Base-by-base conservation (phyloP, 1,140 invertebrate species). In the Berghia stephanieae region DNA sequence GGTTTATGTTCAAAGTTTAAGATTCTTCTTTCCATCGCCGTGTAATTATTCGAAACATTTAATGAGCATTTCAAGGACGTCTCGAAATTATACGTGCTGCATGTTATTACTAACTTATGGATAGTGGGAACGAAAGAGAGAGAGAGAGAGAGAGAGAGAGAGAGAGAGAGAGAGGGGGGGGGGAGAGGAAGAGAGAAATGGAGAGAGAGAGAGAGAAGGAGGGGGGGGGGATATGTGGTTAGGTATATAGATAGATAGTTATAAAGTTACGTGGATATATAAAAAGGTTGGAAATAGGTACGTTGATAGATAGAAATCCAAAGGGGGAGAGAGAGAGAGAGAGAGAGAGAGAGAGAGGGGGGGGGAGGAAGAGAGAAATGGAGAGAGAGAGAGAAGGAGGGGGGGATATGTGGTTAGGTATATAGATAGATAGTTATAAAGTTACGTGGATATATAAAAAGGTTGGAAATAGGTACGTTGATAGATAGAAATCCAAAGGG, bases 291-390 rank as follows among this genome's bases (percentile, higher is more conserved):
- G 60, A 66, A 0, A 27, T 13, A 27, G 60, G 40, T 13, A 27
- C 10, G 40, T 13, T 16, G 60, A 66, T 31, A 66, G 24, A 66
- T 4, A 66, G n/a, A 6, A 38, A 66, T 10, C 10, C 8, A 27
- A 38, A 66, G 21, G 27, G 40, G n/a, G 40, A 38, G 40, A 8
- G 60, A 66, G n/a, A 66, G 60, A 66, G n/a, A 6, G 60, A 13
- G 60, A 27, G n/a, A 66, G 60, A 66, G 60, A 27, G 60, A 66
- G 60, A 66, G n/a, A 27, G 24, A n/a, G 40, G 60, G n/a, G n/a
- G n/a, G 27, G n/a, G 5, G 2, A n/a, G 3, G 27, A 38, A 66
- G n/a, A 27, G 21, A 18, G 27, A 31, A 2, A 27, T 10, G 40
- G n/a, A 18, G 27, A 31, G 27, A 31, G 21, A 31, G 27, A 31